Evolutionary conservation across 2,113 vertebrate genomes (phyloP), one percentile per base, ranked within the genome.

Genomic region (Haplotaxodon microlepis): DNA sequence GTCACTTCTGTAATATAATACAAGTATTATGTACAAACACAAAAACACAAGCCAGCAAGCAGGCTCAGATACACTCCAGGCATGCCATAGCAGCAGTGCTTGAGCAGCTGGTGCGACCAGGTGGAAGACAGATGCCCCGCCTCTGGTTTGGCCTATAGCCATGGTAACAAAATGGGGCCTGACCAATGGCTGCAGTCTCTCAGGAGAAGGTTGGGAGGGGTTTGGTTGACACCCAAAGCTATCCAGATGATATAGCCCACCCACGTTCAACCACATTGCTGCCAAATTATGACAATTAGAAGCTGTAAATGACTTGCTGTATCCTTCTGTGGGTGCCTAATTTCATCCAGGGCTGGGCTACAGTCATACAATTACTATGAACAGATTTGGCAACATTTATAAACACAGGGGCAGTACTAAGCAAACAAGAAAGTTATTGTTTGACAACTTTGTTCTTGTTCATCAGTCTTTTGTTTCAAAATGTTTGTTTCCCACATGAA

Each of bases 51-150:
- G 45, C 4, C 73, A 34, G 31, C 79, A 50, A 42, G 40, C 76
- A 84, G 50, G 56, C 27, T 87, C 31, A 56, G 45, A 61, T 71
- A 81, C 61, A 86, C 69, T 84, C 83, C 78, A 83, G 82, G 80
- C 91, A 94, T 94, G 92, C 91, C 92, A 92, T 51, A 87, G 83
- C 90, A 90, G 87, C 84, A 86, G 84, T 66, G 86, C 78, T 66
- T 36, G 84, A 95, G 93, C 95, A 96, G 94, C 95, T 95, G 94
- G 91, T 94, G 84, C 19, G 34, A 90, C 94, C 95, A 96, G 93
- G 96, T 95, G 95, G 92, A 88, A 86, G 95, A 94, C 94, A 94
- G 93, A 96, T 94, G 93, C 93, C 92, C 90, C 82, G 82, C 93
- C 94, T 95, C 92, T 81, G 88, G 81, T 92, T 95, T 95, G 95